A percentile compares a stretch with the other conserved stretches of the same genome.
Conservation (phyloP, 2,113 vertebrate genomes). For the Corydoras maculifer region DNA sequence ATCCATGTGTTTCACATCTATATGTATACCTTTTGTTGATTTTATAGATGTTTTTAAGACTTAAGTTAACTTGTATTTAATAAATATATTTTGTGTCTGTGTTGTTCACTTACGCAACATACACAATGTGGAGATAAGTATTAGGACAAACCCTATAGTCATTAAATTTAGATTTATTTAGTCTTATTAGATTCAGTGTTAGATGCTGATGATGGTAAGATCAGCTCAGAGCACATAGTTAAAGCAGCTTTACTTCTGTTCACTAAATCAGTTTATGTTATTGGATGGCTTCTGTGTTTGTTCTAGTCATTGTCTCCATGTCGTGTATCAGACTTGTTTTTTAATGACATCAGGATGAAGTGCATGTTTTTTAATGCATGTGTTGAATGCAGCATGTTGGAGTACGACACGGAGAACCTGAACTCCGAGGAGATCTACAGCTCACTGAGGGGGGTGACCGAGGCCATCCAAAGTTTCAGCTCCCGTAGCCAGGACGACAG, state of each 20-base stretch:
- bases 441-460: conserved; percentile 85
- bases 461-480: conserved; percentile 93
- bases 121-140: no score
- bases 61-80: no score
- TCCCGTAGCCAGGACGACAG: conserved; percentile 88
- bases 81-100: no score
- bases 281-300: no score
- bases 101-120: no score
- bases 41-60: no score
- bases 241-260: background rate
- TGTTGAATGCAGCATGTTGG: conserved; percentile 72
- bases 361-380: background rate
- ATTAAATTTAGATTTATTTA: no score
- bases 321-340: no score
- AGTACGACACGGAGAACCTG: conserved; percentile 89
- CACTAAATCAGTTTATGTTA: background rate
- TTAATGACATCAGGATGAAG: background rate
- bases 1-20: no score
- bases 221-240: background rate
- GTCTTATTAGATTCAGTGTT: conserved; percentile 52
- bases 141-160: no score
- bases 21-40: no score
- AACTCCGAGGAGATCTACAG: conserved; percentile 93
- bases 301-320: no score
- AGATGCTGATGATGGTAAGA: conserved; percentile 79